A percentile compares a stretch with the other conserved stretches of the same genome.
These are phyloP conservation scores for Dendrolimus kikuchii DNA, from an alignment of 1,140 invertebrate genomes.

Conservation along the genomic window DNA sequence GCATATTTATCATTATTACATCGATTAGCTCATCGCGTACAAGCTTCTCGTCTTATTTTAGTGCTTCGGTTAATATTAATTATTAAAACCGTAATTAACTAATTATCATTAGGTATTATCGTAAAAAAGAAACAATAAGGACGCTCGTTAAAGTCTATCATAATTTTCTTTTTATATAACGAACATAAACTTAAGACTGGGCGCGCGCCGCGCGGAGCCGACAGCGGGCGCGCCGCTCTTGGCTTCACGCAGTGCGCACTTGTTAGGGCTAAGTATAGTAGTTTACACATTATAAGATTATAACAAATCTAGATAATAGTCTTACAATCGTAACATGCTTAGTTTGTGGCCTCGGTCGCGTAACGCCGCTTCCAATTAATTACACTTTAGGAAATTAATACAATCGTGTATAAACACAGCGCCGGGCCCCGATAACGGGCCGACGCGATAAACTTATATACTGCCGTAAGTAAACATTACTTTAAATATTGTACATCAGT, in stretches of 20 bases:
- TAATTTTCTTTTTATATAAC: slow-evolving; percentile 70
- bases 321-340: slow-evolving; percentile 64
- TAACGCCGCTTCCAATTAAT: slow-evolving; percentile 57
- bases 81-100: slow-evolving; percentile 74
- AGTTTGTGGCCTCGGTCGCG: slow-evolving; percentile 48
- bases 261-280: slow-evolving; percentile 50
- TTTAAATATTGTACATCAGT: slow-evolving; percentile 74
- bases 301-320: slow-evolving; percentile 68
- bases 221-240: slow-evolving; percentile 11
- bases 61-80: slow-evolving; percentile 70
- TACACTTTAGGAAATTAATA: slow-evolving; percentile 68
- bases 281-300: slow-evolving; percentile 54
- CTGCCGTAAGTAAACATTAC: slow-evolving; percentile 71
- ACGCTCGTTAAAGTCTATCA: slow-evolving; percentile 69
- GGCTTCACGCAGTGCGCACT: slow-evolving; percentile 18
- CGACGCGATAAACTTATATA: slow-evolving; percentile 69
- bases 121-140: slow-evolving; percentile 63
- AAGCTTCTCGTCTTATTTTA: slow-evolving; percentile 66
- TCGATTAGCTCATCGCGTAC: slow-evolving; percentile 56
- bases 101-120: slow-evolving; percentile 71
- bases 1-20: slow-evolving; percentile 52
- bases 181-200: slow-evolving; percentile 51
- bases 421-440: slow-evolving; percentile 29
- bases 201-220: slow-evolving; percentile 9
- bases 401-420: slow-evolving; percentile 57